Base-by-base conservation (phyloP, 2,113 vertebrate genomes). In the Epinephelus fuscoguttatus region DNA sequence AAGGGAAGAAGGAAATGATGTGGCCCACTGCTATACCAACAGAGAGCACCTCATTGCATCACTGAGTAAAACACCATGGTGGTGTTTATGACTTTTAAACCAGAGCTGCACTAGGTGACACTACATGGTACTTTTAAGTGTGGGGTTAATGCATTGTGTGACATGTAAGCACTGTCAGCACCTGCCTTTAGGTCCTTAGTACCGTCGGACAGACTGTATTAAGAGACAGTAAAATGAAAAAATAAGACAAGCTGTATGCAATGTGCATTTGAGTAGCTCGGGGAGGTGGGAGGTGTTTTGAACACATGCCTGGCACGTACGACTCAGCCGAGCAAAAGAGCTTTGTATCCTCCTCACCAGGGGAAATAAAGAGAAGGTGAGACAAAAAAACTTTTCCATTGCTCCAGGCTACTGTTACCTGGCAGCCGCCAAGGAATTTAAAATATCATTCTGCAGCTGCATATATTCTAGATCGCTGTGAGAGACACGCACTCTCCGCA, bases 281-380 rank as follows among this genome's bases (percentile, higher is more conserved):
- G 84, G 84, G 59, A 80, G 68, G 82, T 63, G 69, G 70, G 78
- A 53, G 78, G 82, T 82, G 78, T 87, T 93, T 91, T 89, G 71
- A 94, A 90, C 86, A 88, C 85, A 94, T 94, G 91, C 94, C 82
- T 89, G 76, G 92, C 94, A 95, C 91, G 93, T 95, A 94, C 84
- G 37, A 88, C 87, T 92, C 89, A 92, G 88, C 84, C 78, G 81
- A 93, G 92, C 90, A 91, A 91, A 92, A 89, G 84, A 92, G 90
- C 92, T 93, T 92, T 93, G 91, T 91, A 93, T 91, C 94, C 88
- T 90, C 88, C 80, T 93, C 91, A 92, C 94, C 94, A 71, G 91
- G 93, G 94, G 94, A 94, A 95, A 95, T 95, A 93, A 95, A 94
- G 89, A 88, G 88, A 93, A 94, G 94, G 92, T 91, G 90, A 95